Conservation (phyloP, 2,888 invertebrate species). For the Hirudinaria manillensis region DNA sequence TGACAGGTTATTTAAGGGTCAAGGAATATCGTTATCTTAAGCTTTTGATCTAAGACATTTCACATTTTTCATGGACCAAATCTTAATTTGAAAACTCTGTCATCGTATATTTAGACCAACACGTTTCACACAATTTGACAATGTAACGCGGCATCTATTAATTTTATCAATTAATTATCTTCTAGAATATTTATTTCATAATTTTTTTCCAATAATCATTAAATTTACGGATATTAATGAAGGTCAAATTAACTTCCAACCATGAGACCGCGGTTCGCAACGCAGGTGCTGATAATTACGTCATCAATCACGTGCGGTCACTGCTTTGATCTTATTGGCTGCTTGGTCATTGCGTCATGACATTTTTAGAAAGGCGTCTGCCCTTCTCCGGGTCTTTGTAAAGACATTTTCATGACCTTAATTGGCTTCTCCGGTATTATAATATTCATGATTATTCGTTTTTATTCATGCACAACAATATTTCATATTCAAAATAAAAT, state of each 20-base stretch:
- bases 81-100: too few relatives aligned
- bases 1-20: too few relatives aligned
- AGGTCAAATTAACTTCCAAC: background rate
- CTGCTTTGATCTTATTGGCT: conserved; percentile 29
- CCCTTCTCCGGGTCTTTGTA: background rate
- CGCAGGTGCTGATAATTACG: conserved; percentile 29
- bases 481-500: background rate
- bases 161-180: too few relatives aligned
- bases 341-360: conserved; percentile 25
- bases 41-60: too few relatives aligned
- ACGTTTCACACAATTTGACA: too few relatives aligned
- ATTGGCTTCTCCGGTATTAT: background rate
- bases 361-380: conserved; percentile 1
- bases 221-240: background rate
- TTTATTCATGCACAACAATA: background rate
- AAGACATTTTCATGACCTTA: conserved; percentile 3
- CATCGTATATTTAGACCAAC: too few relatives aligned
- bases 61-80: too few relatives aligned
- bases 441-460: background rate
- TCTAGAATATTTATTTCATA: too few relatives aligned
- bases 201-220: too few relatives aligned
- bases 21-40: too few relatives aligned
- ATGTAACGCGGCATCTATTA: too few relatives aligned
- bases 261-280: background rate
- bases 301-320: conserved; percentile 30